Evolutionary conservation across 1,140 invertebrate species (phyloP).

Genomic region (Rhynchophorus ferrugineus): DNA sequence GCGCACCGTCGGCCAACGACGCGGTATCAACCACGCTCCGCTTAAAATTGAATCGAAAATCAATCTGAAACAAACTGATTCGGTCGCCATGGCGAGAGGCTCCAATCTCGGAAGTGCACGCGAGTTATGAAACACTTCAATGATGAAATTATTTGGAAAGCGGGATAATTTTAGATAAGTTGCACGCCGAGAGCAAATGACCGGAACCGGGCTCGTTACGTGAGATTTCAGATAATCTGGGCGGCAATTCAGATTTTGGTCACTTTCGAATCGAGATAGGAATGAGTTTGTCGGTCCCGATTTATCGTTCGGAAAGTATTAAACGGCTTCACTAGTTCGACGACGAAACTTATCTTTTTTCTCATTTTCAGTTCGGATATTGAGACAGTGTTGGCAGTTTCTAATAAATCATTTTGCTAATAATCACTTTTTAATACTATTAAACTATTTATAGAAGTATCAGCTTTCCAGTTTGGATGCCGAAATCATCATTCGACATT

Average conservation of each 20-base stretch:
- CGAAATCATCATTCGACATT: no score
- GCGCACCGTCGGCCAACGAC: neutral
- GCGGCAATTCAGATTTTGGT: constrained; percentile 6
- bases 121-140: constrained; percentile 34
- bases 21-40: constrained; percentile 22
- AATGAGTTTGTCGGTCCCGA: no score
- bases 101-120: constrained; percentile 30
- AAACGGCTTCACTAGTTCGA: no score
- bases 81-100: constrained; percentile 11
- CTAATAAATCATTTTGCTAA: no score
- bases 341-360: no score
- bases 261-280: neutral
- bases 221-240: constrained; percentile 13
- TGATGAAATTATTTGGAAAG: constrained; percentile 34
- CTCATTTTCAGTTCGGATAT: no score
- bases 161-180: constrained; percentile 30
- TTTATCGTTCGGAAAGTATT: no score
- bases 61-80: constrained; percentile 29
- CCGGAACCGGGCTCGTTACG: constrained; percentile 18
- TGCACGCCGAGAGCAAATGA: constrained; percentile 21
- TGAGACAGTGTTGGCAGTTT: no score
- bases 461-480: no score
- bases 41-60: constrained; percentile 33
- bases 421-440: no score
- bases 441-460: no score